Conservation (phyloP, 2,113 vertebrate genomes). For the Dipodomys stephensi region DNA sequence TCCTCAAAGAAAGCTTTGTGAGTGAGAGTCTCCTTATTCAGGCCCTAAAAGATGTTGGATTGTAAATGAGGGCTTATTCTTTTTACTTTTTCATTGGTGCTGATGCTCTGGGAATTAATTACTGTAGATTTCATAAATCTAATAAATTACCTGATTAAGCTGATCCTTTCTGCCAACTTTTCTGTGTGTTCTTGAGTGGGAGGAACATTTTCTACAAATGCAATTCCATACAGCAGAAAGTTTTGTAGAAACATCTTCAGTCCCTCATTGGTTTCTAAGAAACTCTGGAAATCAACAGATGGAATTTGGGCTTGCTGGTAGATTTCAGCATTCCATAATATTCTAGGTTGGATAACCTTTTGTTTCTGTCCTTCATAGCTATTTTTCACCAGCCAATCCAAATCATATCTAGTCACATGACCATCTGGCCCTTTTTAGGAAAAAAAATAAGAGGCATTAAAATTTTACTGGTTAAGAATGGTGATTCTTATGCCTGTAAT, state of each 20-base stretch:
- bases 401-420: constrained; percentile 91
- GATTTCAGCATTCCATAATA: constrained; percentile 92
- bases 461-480: constrained; percentile 51
- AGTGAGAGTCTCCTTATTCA: background rate
- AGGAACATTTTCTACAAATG: constrained; percentile 93
- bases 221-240: constrained; percentile 94
- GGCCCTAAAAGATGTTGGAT: constrained; percentile 13
- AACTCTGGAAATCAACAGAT: constrained; percentile 86
- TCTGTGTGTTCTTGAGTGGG: constrained; percentile 93
- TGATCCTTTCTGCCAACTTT: constrained; percentile 89
- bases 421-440: constrained; percentile 91
- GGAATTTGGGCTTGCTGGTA: constrained; percentile 89
- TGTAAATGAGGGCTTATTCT: background rate
- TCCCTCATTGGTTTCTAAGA: constrained; percentile 92
- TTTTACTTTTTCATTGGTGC: background rate
- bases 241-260: constrained; percentile 92
- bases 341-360: constrained; percentile 87
- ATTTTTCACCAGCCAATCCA: constrained; percentile 93
- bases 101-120: constrained; percentile 20
- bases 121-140: constrained; percentile 7
- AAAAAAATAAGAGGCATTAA: constrained; percentile 39
- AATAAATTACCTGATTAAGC: constrained; percentile 92
- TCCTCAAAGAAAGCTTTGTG: background rate
- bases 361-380: constrained; percentile 93
- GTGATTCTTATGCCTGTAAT: background rate